Evolutionary conservation across 2,113 vertebrate species (phyloP), one percentile per base, ranked within the genome.

Genomic region (Anolis sagrei): DNA sequence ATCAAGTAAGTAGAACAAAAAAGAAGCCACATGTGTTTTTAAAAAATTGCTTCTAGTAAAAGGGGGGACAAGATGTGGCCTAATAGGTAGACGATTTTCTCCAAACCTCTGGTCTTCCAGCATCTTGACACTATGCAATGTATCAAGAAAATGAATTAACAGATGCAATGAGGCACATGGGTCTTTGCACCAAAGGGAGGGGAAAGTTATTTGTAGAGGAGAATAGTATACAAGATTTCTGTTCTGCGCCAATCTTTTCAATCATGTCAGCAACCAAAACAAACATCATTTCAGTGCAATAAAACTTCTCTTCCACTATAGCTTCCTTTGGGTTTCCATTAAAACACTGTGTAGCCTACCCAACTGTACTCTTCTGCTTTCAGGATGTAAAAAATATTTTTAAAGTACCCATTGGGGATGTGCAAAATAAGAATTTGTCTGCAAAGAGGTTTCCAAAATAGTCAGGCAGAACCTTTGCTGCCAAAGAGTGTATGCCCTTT

Each of bases 131-230:
- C 62, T n/a, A 54, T 39, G 49, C 5, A 69, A 34, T 25, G 13
- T 62, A 69, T 80, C 73, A 64, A 27, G 39, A 34, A 64, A 86
- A 62, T 79, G 68, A 61, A 23, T 72, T 29, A 62, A 34, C 36
- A 48, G n/a, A 29, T 18, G 49, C 21, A 62, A 62, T 36, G 79
- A 21, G 34, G 49, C 29, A 89, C 58, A 44, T 62, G 39, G 9
- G 69, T 4, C 82, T 85, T 90, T 27, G 36, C n/a, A 74, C 72
- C 74, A 89, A 16, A 44, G 27, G 27, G 34, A 88, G 25, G 61
- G 49, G 74, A 82, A 85, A 0, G n/a, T 83, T 87, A 79, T 91
- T 84, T 91, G 84, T 76, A 84, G 87, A 51, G 79, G 3, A 44
- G 66, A 79, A 89, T 82, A 85, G 39, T 1, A 0, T 51, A 51